These are phyloP conservation scores for Caenorhabditis uteleia DNA, from an alignment of 2,888 invertebrate species.

Conservation along the genomic window DNA sequence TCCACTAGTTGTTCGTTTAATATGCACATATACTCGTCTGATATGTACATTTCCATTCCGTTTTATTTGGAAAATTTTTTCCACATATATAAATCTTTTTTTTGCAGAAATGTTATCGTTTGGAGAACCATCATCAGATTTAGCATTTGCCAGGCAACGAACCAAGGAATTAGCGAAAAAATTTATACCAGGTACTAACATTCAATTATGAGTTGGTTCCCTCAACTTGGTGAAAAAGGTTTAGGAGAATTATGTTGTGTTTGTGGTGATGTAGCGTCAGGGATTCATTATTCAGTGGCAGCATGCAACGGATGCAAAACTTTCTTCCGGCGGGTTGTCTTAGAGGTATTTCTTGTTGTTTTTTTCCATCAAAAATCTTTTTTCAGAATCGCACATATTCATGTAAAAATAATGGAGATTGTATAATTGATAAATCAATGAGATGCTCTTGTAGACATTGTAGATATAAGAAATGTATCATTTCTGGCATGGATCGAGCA, in stretches of 20 bases:
- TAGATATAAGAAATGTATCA: constrained; percentile 65
- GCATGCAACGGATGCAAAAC: constrained; percentile 64
- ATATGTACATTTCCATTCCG: too few species aligned
- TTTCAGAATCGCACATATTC: constrained; percentile 67
- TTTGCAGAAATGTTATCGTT: constrained; percentile 31
- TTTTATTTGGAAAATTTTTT: neutral
- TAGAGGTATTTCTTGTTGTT: constrained; percentile 48
- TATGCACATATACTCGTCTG: too few species aligned
- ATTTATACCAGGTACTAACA: constrained; percentile 35
- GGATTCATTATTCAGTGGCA: constrained; percentile 61
- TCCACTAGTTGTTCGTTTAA: too few species aligned
- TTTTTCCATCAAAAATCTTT: constrained; percentile 4
- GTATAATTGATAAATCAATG: constrained; percentile 62
- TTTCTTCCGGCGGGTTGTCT: constrained; percentile 63
- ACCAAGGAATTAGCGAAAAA: constrained; percentile 30
- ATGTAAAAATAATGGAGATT: constrained; percentile 63
- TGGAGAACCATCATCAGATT: constrained; percentile 19
- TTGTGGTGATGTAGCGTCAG: constrained; percentile 62
- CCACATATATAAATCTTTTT: neutral
- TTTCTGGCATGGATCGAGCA: constrained; percentile 61
- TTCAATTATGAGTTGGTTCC: too few species aligned
- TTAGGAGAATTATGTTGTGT: constrained; percentile 57
- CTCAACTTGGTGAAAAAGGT: neutral
- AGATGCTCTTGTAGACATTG: constrained; percentile 64
- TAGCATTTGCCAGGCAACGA: constrained; percentile 21